These are phyloP conservation scores for Amia ocellicauda DNA, from an alignment of 2,113 vertebrate genomes.

Conservation along the genomic window DNA sequence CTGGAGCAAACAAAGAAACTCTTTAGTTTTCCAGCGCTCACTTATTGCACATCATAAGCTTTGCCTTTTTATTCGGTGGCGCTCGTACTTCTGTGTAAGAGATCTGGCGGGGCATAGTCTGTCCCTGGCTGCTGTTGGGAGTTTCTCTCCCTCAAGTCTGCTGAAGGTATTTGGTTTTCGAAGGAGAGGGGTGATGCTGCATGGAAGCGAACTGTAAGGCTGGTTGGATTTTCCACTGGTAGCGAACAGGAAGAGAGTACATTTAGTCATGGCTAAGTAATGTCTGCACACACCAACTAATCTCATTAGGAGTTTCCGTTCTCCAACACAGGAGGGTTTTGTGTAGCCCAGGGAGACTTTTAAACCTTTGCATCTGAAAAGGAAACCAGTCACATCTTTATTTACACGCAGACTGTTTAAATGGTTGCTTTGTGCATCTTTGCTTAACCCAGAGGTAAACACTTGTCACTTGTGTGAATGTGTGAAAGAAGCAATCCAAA, in stretches of 20 bases:
- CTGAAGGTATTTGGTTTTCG: conserved; percentile 52
- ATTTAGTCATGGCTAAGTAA: conserved; percentile 94
- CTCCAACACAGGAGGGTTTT: conserved; percentile 87
- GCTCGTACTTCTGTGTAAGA: neutral
- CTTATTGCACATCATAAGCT: conserved; percentile 19
- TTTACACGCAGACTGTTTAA: conserved; percentile 3
- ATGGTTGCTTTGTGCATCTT: neutral
- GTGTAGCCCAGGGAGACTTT: conserved; percentile 50
- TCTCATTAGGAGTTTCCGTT: conserved; percentile 97
- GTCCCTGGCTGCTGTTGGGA: no score
- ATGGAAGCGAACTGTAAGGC: conserved; percentile 63
- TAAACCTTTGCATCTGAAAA: conserved; percentile 39
- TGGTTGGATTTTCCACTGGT: conserved; percentile 84
- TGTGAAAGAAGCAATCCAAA: neutral
- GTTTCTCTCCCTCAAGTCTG: conserved; percentile 76
- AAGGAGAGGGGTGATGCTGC: conserved; percentile 74
- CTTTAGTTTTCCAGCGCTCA: conserved; percentile 64
- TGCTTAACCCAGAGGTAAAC: neutral
- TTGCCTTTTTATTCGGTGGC: neutral
- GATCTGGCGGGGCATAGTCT: no score
- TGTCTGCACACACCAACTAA: conserved; percentile 94
- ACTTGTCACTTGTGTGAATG: neutral
- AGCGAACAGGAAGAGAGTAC: conserved; percentile 85
- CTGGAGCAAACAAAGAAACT: conserved; percentile 92
- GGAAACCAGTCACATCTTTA: conserved; percentile 21